Evolutionary conservation across 2,888 invertebrate species (phyloP).

Genomic region (Leptopilina syphax): DNA sequence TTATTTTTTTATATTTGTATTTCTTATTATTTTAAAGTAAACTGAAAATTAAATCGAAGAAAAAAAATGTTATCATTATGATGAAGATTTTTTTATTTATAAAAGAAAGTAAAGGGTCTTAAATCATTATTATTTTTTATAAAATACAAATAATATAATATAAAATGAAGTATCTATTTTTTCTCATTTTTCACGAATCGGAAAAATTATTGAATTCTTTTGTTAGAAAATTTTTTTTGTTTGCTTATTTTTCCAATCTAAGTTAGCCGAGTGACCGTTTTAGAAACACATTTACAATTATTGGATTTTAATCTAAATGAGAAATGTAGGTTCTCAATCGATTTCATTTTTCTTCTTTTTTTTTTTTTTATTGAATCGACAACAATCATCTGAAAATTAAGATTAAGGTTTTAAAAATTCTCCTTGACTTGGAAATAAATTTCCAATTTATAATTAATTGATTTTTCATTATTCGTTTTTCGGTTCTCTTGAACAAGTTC

Average conservation of each 20-base stretch:
- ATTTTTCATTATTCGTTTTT: neutral
- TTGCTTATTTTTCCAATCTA: neutral
- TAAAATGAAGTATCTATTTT: too few relatives aligned
- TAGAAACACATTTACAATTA: neutral
- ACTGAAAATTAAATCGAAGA: too few relatives aligned
- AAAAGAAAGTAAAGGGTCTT: too few relatives aligned
- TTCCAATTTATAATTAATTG: neutral
- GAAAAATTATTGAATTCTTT: too few relatives aligned
- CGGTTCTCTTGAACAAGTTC: neutral
- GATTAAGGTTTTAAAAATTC: neutral
- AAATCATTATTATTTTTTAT: too few relatives aligned
- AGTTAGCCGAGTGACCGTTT: neutral
- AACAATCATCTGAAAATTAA: slow-evolving; percentile 9
- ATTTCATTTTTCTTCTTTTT: neutral
- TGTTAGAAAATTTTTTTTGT: neutral
- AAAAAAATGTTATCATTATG: too few relatives aligned
- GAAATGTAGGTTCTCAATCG: neutral
- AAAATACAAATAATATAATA: too few relatives aligned
- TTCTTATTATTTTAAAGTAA: too few relatives aligned
- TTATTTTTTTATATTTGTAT: too few relatives aligned
- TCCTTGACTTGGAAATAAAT: neutral
- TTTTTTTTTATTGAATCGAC: neutral
- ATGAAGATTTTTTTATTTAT: too few relatives aligned
- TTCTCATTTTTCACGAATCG: too few relatives aligned
- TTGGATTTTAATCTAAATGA: neutral